Conservation (phyloP, 2,113 vertebrate species). For the Sciurus niger region DNA sequence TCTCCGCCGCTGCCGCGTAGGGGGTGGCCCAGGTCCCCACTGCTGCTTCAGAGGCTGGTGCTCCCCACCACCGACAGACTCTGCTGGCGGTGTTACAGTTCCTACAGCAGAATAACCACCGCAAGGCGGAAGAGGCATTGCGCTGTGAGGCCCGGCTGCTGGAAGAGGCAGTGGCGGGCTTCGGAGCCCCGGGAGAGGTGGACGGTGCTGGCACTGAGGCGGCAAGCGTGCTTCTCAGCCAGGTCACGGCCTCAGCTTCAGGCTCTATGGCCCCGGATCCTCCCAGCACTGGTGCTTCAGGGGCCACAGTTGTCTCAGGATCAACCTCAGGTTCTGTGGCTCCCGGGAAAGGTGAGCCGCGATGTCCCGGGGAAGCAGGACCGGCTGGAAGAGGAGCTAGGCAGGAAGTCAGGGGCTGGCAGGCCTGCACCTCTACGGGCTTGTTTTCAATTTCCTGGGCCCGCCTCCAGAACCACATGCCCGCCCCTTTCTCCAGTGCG, state of each 20-base stretch:
- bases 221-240: conserved; percentile 90
- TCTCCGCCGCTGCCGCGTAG: conserved; percentile 75
- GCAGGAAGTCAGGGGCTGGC: conserved; percentile 50
- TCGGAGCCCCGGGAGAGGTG: conserved; percentile 83
- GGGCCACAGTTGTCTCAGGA: conserved; percentile 83
- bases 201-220: conserved; percentile 86
- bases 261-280: conserved; percentile 78
- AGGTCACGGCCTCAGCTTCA: conserved; percentile 87
- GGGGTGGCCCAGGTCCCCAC: conserved; percentile 79
- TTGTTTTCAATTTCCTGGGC: conserved; percentile 87
- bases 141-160: conserved; percentile 94
- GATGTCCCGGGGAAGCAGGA: conserved; percentile 13
- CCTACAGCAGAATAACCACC: conserved; percentile 94
- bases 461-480: conserved; percentile 85
- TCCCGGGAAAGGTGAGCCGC: conserved; percentile 91
- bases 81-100: conserved; percentile 96
- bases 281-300: conserved; percentile 78
- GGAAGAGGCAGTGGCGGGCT: conserved; percentile 87
- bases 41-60: conserved; percentile 81
- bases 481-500: conserved; percentile 83
- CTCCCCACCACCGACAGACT: conserved; percentile 93
- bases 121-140: conserved; percentile 95
- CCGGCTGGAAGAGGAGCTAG: conserved; percentile 9
- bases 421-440: conserved; percentile 85
- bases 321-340: conserved; percentile 79